Evolutionary conservation across 2,797 vertebrate species (phyloP).

Genomic region (Sarcoramphus papa): DNA sequence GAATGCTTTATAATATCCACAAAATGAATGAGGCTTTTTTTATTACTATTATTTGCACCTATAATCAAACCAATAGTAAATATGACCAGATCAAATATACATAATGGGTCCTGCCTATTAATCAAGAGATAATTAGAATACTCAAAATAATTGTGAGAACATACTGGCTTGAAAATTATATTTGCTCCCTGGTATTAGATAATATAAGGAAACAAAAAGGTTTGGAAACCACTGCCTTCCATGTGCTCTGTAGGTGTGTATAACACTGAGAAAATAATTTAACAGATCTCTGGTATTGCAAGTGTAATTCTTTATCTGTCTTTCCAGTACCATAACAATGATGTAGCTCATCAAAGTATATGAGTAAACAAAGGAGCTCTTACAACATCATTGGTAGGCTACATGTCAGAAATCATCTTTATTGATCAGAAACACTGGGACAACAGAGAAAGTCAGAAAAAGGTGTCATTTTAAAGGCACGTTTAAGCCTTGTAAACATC

Average conservation of each 20-base stretch:
- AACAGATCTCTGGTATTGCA: neutral
- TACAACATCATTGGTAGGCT: neutral
- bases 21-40: constrained; percentile 60
- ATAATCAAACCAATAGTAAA: constrained; percentile 62
- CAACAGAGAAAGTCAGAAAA: neutral
- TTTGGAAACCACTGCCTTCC: constrained; percentile 11
- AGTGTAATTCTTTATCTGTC: neutral
- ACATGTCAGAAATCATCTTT: neutral
- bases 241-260: neutral
- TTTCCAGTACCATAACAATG: neutral
- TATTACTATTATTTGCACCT: neutral
- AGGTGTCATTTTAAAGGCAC: neutral
- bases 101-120: constrained; percentile 67
- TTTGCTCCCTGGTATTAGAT: constrained; percentile 34
- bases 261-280: neutral
- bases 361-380: neutral
- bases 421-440: neutral
- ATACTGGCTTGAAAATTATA: constrained; percentile 73
- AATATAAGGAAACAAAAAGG: constrained; percentile 58
- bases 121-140: constrained; percentile 78
- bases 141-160: constrained; percentile 73
- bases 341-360: neutral
- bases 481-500: neutral
- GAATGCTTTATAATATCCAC: constrained; percentile 70
- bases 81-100: constrained; percentile 62